These are phyloP conservation scores for Phanerotoma sp. DNA, from an alignment of 2,888 invertebrate genomes.

Conservation along the genomic window DNA sequence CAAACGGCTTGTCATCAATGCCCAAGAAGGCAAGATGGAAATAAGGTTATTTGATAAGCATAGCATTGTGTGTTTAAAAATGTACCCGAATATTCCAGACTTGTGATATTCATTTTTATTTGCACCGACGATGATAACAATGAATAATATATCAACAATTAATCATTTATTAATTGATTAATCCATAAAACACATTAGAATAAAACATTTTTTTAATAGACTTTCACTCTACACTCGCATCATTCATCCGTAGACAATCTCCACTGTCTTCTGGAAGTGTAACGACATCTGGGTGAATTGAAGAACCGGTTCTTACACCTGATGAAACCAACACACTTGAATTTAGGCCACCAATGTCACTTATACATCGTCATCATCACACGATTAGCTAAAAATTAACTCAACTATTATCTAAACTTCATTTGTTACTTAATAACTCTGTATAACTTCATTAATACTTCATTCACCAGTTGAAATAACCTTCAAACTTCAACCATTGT, in stretches of 20 bases:
- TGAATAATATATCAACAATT: too few species aligned
- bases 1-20: not conserved
- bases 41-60: not conserved
- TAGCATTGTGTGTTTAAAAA: not conserved
- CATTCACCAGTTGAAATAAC: too few species aligned
- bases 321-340: slow-evolving; percentile 1
- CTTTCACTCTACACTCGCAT: slow-evolving; percentile 6
- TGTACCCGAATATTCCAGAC: not conserved
- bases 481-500: too few species aligned
- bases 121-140: not conserved
- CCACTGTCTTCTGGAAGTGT: not conserved
- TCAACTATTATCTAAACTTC: too few species aligned
- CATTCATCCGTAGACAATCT: not conserved
- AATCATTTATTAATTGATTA: not conserved
- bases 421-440: too few species aligned
- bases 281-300: slow-evolving; percentile 19
- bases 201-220: slow-evolving; percentile 1
- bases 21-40: not conserved
- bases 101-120: not conserved
- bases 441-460: too few species aligned
- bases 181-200: not conserved
- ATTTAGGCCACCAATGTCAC: not conserved
- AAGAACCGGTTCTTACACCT: slow-evolving; percentile 20
- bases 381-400: too few species aligned
- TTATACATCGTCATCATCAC: not conserved